Percentiles rank a stretch among this genome's conserved stretches.
phyloP scores from a whole-genome alignment of 2,113 vertebrate species.

The Haemorhous mexicanus region DNA sequence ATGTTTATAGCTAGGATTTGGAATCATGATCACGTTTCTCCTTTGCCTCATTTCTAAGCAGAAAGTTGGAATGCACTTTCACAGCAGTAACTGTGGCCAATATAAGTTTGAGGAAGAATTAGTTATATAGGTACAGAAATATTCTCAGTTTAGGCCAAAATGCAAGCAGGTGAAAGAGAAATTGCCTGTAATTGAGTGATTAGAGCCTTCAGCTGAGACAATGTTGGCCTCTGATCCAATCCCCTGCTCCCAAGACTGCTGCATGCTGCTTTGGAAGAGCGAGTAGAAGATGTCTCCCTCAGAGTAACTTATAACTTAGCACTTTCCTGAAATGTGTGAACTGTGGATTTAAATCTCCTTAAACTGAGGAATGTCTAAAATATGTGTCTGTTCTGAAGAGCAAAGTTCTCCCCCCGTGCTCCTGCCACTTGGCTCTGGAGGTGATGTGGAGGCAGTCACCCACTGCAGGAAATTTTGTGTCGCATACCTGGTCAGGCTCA shows the following conservation, averaged over 20 bases:
- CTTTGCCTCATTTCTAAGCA: neutral
- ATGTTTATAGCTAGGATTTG: neutral
- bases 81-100: neutral
- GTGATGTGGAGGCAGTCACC: neutral
- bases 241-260: neutral
- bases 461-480: neutral
- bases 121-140: neutral
- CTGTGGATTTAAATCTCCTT: neutral
- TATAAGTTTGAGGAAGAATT: neutral
- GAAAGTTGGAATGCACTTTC: neutral
- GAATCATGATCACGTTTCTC: neutral
- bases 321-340: neutral
- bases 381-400: neutral
- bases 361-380: neutral
- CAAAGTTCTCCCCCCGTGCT: neutral
- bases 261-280: neutral
- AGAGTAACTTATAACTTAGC: neutral
- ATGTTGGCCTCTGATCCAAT: neutral
- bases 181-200: neutral
- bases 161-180: neutral
- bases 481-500: neutral
- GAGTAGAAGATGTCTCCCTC: neutral
- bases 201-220: neutral
- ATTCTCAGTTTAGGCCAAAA: constrained; percentile 1
- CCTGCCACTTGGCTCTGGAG: neutral